Conservation (phyloP, 2,888 invertebrate genomes). For the Disparrhopalites patrizii region DNA sequence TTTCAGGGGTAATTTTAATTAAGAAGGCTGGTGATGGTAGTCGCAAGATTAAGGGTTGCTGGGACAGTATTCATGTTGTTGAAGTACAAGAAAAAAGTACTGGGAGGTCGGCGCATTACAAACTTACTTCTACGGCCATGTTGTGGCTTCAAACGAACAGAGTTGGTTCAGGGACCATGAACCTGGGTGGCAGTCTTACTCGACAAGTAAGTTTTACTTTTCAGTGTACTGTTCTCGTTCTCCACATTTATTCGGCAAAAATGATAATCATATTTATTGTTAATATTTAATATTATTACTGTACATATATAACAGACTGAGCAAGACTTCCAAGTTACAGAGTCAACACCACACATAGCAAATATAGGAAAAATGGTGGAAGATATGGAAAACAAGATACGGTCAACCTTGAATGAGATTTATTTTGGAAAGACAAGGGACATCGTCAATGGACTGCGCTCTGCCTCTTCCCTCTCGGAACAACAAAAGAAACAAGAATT, state of each 20-base stretch:
- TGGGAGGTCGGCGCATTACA: slow-evolving; percentile 92
- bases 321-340: slow-evolving; percentile 83
- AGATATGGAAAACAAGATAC: slow-evolving; percentile 99
- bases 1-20: slow-evolving; percentile 88
- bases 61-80: slow-evolving; percentile 99
- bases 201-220: slow-evolving; percentile 79
- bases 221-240: not conserved
- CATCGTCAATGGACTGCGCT: slow-evolving; percentile 88
- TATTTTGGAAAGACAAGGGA: slow-evolving; percentile 99
- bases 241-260: too few relatives aligned
- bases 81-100: slow-evolving; percentile 91
- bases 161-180: slow-evolving; percentile 93
- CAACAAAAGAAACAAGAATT: slow-evolving; percentile 77
- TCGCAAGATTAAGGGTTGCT: slow-evolving; percentile 92
- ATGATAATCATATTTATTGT: too few relatives aligned
- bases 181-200: slow-evolving; percentile 95
- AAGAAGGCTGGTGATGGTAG: slow-evolving; percentile 99
- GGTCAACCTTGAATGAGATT: slow-evolving; percentile 95
- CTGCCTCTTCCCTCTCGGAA: slow-evolving; percentile 77
- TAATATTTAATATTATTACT: not conserved
- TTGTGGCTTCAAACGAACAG: slow-evolving; percentile 98
- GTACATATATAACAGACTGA: slow-evolving; percentile 64
- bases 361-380: slow-evolving; percentile 99
- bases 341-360: slow-evolving; percentile 93
- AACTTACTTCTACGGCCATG: slow-evolving; percentile 98